Conservation (phyloP, 2,888 invertebrate species). For the Microplitis manilae region DNA sequence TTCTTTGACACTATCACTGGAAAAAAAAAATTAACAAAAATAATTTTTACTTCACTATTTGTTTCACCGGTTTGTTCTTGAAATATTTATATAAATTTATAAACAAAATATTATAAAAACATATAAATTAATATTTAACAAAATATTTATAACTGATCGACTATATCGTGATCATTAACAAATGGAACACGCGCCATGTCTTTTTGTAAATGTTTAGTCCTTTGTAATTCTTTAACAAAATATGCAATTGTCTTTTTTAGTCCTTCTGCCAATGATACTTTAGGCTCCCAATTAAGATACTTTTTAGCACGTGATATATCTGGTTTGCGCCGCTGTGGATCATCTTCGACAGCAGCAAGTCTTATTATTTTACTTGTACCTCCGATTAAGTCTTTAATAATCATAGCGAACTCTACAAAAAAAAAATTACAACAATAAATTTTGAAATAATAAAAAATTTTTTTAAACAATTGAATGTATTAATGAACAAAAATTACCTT, state of each 20-base stretch:
- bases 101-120: slow-evolving; percentile 1
- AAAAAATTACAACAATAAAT: not conserved
- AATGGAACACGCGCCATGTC: slow-evolving; percentile 68
- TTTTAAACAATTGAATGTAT: slow-evolving; percentile 10
- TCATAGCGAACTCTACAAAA: slow-evolving; percentile 84
- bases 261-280: slow-evolving; percentile 88
- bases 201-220: slow-evolving; percentile 75
- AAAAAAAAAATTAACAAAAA: not conserved
- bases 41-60: not conserved
- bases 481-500: slow-evolving; percentile 74
- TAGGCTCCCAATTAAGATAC: slow-evolving; percentile 92
- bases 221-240: slow-evolving; percentile 89
- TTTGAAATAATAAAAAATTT: no score
- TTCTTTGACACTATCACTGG: not conserved
- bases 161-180: slow-evolving; percentile 67
- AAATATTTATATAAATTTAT: not conserved
- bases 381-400: slow-evolving; percentile 88
- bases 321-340: slow-evolving; percentile 94
- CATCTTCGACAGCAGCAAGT: slow-evolving; percentile 92
- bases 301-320: slow-evolving; percentile 92
- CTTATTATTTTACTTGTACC: slow-evolving; percentile 88
- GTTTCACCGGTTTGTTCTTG: not conserved
- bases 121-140: not conserved
- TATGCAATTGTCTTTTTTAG: slow-evolving; percentile 94
- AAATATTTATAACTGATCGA: slow-evolving; percentile 61